phyloP scores from a whole-genome alignment of 2,113 vertebrate genomes.

The Oryzias curvinotus region DNA sequence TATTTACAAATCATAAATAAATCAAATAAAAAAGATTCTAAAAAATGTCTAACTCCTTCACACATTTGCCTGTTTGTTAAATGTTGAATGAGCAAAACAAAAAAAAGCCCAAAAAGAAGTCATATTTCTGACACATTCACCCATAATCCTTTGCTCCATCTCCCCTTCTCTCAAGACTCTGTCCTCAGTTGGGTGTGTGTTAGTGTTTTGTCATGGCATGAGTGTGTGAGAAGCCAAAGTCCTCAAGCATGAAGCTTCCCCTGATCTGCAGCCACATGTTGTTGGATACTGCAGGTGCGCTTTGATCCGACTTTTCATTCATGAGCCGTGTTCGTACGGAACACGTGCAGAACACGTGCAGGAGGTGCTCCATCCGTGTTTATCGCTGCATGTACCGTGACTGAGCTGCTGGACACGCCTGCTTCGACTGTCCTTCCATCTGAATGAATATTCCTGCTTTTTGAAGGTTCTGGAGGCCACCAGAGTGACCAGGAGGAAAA shows the following conservation, averaged over 20 bases:
- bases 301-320: constrained; percentile 11
- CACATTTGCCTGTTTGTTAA: not conserved
- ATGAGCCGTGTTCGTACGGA: not conserved
- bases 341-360: not conserved
- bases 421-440: not conserved
- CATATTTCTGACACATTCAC: not conserved
- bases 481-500: constrained; percentile 93
- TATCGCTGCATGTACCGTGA: constrained; percentile 47
- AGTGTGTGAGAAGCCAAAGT: not conserved
- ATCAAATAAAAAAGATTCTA: no score
- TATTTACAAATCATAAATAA: no score
- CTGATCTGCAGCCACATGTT: not conserved
- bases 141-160: not conserved
- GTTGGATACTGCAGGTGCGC: constrained; percentile 33
- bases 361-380: constrained; percentile 31
- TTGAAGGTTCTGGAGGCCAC: constrained; percentile 94
- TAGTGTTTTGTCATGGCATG: constrained; percentile 1
- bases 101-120: not conserved
- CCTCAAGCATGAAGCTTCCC: constrained; percentile 29
- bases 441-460: constrained; percentile 31
- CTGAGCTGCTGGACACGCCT: no score
- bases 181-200: not conserved
- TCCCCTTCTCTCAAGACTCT: not conserved
- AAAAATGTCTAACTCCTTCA: no score
- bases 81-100: not conserved